Evolutionary conservation across 1,140 invertebrate species (phyloP), one percentile per base, ranked within the genome.

Genomic region (Steinernema feltiae): DNA sequence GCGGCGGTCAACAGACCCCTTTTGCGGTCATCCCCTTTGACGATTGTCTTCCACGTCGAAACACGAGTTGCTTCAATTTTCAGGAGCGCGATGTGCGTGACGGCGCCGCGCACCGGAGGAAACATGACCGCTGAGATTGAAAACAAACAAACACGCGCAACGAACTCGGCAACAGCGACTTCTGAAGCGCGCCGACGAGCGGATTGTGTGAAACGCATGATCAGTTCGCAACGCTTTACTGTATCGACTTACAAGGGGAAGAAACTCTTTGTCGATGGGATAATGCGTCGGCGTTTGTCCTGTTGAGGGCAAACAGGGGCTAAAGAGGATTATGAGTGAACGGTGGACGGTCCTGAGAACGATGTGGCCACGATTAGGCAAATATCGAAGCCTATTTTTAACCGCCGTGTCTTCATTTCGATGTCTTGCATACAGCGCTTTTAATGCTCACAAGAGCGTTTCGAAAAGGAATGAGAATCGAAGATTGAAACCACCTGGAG

Each of bases 191-290:
- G 24, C 53, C 53, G 24, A 7, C 53, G 53, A 63, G 2, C 53
- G 53, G 53, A 63, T 63, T 63, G 15, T 63, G 53, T 27, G 53
- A 63, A 63, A 63, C 53, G 53, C 53, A 63, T 63, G 53, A 63
- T 63, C 53, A 63, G 53, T 27, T 63, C 53, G 53, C 53, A 7
- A 3, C 24, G 53, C 53, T 63, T 63, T 63, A 21, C 53, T 63
- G 53, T 63, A 63, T 63, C 53, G 24, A 63, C 53, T 63, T 63
- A 63, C 53, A 63, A 63, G 53, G 53, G 24, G 24, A 15, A 3
- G 24, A 63, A 63, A 63, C 53, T 63, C 53, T 63, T 63, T 63
- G 53, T 63, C 53, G 53, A 63, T 63, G 53, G 53, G 53, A 63
- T 63, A 63, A 63, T 27, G 53, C 24, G 53, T 12, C 24, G 53